Base-by-base conservation (phyloP, 2,888 invertebrate species). In the Heliconius charithonia region DNA sequence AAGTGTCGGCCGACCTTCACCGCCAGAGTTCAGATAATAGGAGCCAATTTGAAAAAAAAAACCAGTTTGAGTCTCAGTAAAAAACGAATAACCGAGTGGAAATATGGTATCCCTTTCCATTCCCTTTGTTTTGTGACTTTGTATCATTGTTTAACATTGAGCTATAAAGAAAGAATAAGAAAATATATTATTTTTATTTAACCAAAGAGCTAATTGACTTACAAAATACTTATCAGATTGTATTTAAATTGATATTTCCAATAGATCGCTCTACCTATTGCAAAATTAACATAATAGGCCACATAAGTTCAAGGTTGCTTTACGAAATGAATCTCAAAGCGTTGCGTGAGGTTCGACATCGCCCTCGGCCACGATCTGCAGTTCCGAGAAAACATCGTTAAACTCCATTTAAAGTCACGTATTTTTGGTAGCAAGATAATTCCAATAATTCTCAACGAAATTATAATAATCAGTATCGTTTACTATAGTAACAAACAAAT, bases 341-440 rank as follows among this genome's bases (percentile, higher is more conserved):
- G 88, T 89, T 85, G 85, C 84, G 85, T 85, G 84, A 86, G 85
- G 82, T 84, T 82, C 85, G 85, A 85, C 87, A 85, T 83, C 87
- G 91, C 91, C 91, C 88, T 82, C 90, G 90, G 92, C 86, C 85
- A 85, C 85, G 85, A 87, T 90, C 90, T 86, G 86, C 83, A 89
- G 86, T 94, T 95, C 95, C 91, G 86, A 92, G 95, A 94, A 95
- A 91, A 92, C 92, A 88, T 95, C 93, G 94, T 95, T 95, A 94
- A 94, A 93, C 91, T 93, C 67, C 77, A 77, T 77, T 77, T 77
- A 73, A 77, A 77, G 66, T 74, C 92, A 93, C 92, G 93, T 94
- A 94, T 93, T 92, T 95, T 95, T 94, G 95, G 95, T 95, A 95
- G 95, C 95, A 92, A 89, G 90, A 91, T 95, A 95, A 95, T 95